Evolutionary conservation across 2,797 vertebrate species (phyloP).

Genomic region (Lindbergichthys nudifrons): DNA sequence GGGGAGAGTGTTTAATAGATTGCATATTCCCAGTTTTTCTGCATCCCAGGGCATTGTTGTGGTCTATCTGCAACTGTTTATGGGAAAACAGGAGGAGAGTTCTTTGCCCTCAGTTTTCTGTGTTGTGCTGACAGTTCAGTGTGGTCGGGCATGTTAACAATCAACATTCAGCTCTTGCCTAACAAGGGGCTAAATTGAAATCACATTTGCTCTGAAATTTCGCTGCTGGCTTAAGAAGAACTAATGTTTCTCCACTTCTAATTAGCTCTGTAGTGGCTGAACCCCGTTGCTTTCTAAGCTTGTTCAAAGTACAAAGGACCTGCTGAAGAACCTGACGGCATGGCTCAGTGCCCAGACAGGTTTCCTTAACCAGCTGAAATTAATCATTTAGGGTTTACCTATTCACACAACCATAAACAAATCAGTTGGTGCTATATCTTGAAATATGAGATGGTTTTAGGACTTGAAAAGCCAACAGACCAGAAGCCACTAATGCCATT

Average conservation of each 20-base stretch:
- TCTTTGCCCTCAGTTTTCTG: conserved; percentile 35
- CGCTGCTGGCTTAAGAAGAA: conserved; percentile 24
- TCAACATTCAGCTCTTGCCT: conserved; percentile 43
- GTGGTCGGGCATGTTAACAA: conserved; percentile 51
- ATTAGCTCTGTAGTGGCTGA: conserved; percentile 51
- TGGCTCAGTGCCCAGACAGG: conserved; percentile 28
- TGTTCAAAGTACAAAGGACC: conserved; percentile 35
- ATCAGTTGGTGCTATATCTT: conserved; percentile 1
- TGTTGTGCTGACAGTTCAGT: conserved; percentile 64
- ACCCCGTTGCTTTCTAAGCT: conserved; percentile 30
- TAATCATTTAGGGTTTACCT: conserved; percentile 26
- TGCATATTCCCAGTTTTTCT: conserved; percentile 60
- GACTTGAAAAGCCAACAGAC: neutral
- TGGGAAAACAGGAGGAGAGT: conserved; percentile 60
- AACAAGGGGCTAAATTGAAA: conserved; percentile 58
- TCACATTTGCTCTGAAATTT: conserved; percentile 54
- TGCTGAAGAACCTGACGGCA: conserved; percentile 14
- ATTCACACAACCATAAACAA: conserved; percentile 35
- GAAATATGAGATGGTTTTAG: conserved; percentile 6
- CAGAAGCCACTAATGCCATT: too few species aligned
- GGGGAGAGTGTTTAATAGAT: conserved; percentile 29
- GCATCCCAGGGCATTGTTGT: conserved; percentile 57
- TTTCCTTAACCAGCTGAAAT: conserved; percentile 27
- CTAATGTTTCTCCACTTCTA: conserved; percentile 47
- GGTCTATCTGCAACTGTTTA: conserved; percentile 68